Base-by-base conservation (phyloP, 2,113 vertebrate species). In the Eudyptes chrysolophus region DNA sequence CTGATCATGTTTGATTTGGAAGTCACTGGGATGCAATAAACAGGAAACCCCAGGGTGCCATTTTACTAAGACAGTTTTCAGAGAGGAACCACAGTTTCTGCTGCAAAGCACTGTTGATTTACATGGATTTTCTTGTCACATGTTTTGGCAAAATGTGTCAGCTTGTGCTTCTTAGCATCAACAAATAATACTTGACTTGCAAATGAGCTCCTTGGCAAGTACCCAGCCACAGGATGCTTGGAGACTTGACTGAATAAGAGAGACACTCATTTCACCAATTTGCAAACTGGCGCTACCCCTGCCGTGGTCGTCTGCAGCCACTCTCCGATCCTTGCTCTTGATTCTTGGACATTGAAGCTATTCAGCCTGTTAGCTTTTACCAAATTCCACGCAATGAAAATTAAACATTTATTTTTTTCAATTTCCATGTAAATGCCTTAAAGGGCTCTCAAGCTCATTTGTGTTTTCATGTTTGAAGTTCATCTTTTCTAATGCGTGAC, bases 401-500 rank as follows among this genome's bases (percentile, higher is more conserved):
- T 92, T 34, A 95, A 95, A 97, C 84, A 57, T 96, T 96, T 96
- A 49, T 92, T 93, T 94, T 94, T 97, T 95, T 90, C 78, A 81
- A 96, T 98, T 98, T 97, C 95, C 71, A 68, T 95, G 84, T 75
- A 97, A 98, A 98, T 96, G 91, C 92, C 70, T 97, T 86, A 94
- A 97, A 92, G 91, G 85, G 71, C 52, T 97, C 83, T 98, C 92
- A 93, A 95, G 87, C 10, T 62, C 64, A 83, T 94, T 95, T 96
- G 65, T 96, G 89, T 69, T 96, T 68, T 97, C 65, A 36, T 93
- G 89, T 89, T 91, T 96, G 94, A 97, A 95, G 96, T 94, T 96
- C 81, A 92, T 97, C 72, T 95, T 96, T 96, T 90, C 76, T 89
- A 88, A 62, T 40, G 21, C 71, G 18, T 85, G 89, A 79, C 74